Percentiles rank a stretch among this genome's conserved stretches.
phyloP scores from a whole-genome alignment of 2,113 vertebrate genomes.

The Thalassarche chlororhynchos region DNA sequence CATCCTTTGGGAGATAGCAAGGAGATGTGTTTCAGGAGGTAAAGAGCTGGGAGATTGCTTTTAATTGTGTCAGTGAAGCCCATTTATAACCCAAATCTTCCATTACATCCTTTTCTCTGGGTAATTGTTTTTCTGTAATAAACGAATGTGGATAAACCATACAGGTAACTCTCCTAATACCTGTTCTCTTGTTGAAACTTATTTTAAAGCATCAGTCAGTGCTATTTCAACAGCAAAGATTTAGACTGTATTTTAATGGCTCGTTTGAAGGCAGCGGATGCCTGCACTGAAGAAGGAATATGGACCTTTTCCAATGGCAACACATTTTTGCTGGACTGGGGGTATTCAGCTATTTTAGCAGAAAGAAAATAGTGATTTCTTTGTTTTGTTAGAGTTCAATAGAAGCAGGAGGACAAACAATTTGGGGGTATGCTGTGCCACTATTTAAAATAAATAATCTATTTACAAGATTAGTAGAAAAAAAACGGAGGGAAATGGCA shows the following conservation, averaged over 20 bases:
- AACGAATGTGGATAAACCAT: background rate
- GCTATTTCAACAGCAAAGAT: background rate
- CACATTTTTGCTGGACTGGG: background rate
- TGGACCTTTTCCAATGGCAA: background rate
- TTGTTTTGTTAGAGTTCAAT: background rate
- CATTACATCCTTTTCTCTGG: background rate
- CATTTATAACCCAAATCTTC: background rate
- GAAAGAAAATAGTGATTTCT: background rate
- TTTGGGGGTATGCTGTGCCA: background rate
- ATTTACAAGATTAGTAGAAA: background rate
- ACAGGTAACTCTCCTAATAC: background rate
- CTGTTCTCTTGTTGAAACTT: background rate
- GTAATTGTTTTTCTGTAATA: background rate
- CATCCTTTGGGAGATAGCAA: constrained; percentile 95
- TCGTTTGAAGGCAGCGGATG: background rate
- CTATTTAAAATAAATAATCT: background rate
- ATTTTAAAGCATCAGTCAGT: background rate
- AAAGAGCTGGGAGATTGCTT: background rate
- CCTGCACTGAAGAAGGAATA: background rate
- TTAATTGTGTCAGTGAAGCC: background rate
- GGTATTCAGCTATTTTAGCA: background rate
- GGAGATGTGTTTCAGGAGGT: constrained; percentile 96
- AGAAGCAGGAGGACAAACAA: background rate
- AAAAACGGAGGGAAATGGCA: background rate
- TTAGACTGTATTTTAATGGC: background rate